phyloP scores from a whole-genome alignment of 2,113 vertebrate genomes.

The Macrotis lagotis region DNA sequence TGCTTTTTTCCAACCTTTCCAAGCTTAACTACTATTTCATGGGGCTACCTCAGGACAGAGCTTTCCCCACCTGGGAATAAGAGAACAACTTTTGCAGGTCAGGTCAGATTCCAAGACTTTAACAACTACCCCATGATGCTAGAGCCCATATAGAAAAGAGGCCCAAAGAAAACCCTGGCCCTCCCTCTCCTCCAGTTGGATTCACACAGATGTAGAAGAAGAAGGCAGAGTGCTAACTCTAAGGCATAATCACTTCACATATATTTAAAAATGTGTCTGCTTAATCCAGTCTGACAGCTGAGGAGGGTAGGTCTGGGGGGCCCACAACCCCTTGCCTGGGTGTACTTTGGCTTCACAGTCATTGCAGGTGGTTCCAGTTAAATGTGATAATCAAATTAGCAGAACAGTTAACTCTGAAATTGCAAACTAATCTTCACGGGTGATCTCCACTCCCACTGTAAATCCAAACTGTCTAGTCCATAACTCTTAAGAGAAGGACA shows the following conservation, averaged over 20 bases:
- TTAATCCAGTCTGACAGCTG: conserved; percentile 33
- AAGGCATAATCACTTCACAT: neutral
- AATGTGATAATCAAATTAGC: conserved; percentile 70
- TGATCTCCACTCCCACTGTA: neutral
- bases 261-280: neutral
- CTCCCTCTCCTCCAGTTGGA: neutral
- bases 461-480: conserved; percentile 13
- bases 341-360: neutral
- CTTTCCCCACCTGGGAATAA: neutral
- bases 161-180: neutral
- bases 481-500: neutral
- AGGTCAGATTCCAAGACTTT: conserved; percentile 5
- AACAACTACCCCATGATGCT: neutral
- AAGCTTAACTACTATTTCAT: neutral
- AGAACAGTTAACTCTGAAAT: conserved; percentile 16
- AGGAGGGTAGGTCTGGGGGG: conserved; percentile 10
- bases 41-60: neutral
- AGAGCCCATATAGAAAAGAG: neutral
- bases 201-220: neutral
- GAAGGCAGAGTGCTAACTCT: neutral
- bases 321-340: neutral
- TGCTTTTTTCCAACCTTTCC: neutral
- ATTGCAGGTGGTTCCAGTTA: conserved; percentile 72
- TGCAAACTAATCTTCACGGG: conserved; percentile 48
- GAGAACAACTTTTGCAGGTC: neutral